Evolutionary conservation across 2,888 invertebrate species (phyloP), one percentile per base, ranked within the genome.

Genomic region (Esperia sulphurella): DNA sequence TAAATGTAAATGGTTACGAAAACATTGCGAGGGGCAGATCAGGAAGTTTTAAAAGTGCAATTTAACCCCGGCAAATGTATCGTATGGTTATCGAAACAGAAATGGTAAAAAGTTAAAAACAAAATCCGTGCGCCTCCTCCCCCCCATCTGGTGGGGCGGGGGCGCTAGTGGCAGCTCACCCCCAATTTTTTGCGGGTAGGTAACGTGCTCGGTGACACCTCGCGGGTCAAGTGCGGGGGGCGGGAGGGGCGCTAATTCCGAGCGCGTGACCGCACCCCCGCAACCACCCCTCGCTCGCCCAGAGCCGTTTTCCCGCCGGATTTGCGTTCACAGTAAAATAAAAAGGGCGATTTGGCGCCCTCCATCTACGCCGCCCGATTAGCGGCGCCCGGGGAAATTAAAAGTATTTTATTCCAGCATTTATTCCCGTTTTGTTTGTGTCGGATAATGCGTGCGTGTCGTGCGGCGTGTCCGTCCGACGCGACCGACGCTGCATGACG

Each of bases 301-400:
- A 62, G 64, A 59, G 65, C 64, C 74, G 83, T 81, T 86, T 84
- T 85, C 85, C 86, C 83, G 83, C 81, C 82, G 86, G 84, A 86
- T 86, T 86, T 85, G 80, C 83, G 82, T 83, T 83, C 83, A 80
- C 74, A 81, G 83, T 79, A 79, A 84, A 87, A 86, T 85, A 86
- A 85, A 85, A 87, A 86, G 85, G 86, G 84, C 86, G 86, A 84
- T 84, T 84, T 83, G 80, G 81, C 79, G 81, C 84, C 84, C 86
- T 84, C 83, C 83, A 80, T 82, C 79, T 84, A 76, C 80, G 77
- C 77, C 72, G 79, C 74, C 80, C 85, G 86, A 87, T 87, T 87
- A 87, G 84, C 83, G 83, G 83, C 82, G 86, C 83, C 86, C 82
- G 77, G 87, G 86, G 87, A 86, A 87, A 87, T 87, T 87, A 87